Evolutionary conservation across 2,797 vertebrate species (phyloP).

Genomic region (Zalophus californianus): DNA sequence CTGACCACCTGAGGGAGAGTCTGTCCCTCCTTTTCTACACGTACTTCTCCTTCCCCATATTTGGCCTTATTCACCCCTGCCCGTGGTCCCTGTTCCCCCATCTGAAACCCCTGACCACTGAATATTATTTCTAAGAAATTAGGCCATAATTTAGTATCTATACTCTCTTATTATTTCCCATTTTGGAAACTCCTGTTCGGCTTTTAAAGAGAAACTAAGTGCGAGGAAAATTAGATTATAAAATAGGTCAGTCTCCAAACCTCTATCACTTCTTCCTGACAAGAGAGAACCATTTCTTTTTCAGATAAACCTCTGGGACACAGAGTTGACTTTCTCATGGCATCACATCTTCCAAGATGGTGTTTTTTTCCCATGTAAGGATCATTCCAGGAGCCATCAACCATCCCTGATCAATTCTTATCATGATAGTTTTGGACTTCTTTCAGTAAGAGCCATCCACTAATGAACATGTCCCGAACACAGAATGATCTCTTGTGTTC

Average conservation of each 20-base stretch:
- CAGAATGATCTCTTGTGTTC: neutral
- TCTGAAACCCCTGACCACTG: neutral
- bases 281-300: neutral
- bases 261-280: neutral
- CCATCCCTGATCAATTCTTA: neutral
- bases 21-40: neutral
- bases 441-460: neutral
- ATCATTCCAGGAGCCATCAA: neutral
- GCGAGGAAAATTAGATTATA: neutral
- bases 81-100: neutral
- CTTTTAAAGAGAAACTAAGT: neutral
- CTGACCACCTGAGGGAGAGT: too few relatives aligned
- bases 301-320: neutral
- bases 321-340: neutral
- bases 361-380: neutral
- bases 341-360: neutral
- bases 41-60: neutral
- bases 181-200: neutral
- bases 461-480: neutral
- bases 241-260: neutral
- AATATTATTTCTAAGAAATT: neutral
- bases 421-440: neutral
- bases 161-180: neutral
- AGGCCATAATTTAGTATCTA: neutral
- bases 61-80: neutral